phyloP scores from a whole-genome alignment of 2,888 invertebrate species.

The Xestia rhomboidea region DNA sequence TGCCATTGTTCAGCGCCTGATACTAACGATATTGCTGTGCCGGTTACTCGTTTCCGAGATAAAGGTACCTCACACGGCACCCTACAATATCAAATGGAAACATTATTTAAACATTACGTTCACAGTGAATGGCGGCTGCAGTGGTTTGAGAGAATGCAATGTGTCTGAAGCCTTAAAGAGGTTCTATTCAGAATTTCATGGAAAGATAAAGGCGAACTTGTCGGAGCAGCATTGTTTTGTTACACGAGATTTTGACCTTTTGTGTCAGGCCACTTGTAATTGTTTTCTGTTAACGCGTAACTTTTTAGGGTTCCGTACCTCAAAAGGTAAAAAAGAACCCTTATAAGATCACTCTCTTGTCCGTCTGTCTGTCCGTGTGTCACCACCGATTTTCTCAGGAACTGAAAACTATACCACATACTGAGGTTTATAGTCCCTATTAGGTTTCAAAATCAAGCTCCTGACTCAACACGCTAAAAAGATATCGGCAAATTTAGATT shows the following conservation, averaged over 20 bases:
- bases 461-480: too few relatives aligned
- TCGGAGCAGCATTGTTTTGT: slow-evolving; percentile 49
- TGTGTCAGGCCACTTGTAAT: slow-evolving; percentile 32
- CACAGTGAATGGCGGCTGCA: slow-evolving; percentile 60
- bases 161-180: slow-evolving; percentile 58
- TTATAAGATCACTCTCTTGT: too few relatives aligned
- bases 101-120: slow-evolving; percentile 73
- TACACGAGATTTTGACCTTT: slow-evolving; percentile 44
- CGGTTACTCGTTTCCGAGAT: slow-evolving; percentile 81
- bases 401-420: too few relatives aligned
- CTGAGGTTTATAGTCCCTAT: too few relatives aligned
- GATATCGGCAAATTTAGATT: too few relatives aligned
- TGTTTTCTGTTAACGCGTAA: slow-evolving; percentile 24
- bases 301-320: too few relatives aligned
- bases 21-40: slow-evolving; percentile 82
- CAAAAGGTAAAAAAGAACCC: too few relatives aligned
- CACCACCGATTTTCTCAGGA: too few relatives aligned
- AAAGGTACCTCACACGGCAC: slow-evolving; percentile 77
- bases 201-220: slow-evolving; percentile 54
- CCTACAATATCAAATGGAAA: slow-evolving; percentile 75
- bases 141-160: slow-evolving; percentile 47
- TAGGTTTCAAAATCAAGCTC: too few relatives aligned
- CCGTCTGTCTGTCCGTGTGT: too few relatives aligned
- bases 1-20: slow-evolving; percentile 80
- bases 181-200: slow-evolving; percentile 56